Conservation (phyloP, 2,888 invertebrate genomes). For the Thyatira batis region DNA sequence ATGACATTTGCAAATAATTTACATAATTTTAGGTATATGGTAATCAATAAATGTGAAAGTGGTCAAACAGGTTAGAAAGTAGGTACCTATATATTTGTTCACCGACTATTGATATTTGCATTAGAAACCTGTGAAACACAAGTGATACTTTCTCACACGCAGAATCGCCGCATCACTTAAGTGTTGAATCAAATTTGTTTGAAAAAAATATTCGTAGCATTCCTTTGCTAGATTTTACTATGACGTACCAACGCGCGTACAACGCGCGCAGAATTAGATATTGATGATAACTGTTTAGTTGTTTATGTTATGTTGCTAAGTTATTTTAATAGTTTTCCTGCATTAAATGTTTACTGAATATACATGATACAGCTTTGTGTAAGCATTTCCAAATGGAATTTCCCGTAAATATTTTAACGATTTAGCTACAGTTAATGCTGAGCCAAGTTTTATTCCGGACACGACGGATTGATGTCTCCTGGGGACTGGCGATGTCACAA, state of each 20-base stretch:
- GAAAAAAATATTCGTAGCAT: no score
- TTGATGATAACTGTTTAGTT: no score
- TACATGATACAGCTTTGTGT: no score
- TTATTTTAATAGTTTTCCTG: no score
- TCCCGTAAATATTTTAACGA: conserved; percentile 1
- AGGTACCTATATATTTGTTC: conserved; percentile 48
- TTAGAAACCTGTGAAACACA: conserved; percentile 73
- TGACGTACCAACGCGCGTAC: no score
- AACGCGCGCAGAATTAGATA: no score
- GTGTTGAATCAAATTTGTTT: no score
- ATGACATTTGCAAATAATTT: not conserved
- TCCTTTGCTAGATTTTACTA: no score
- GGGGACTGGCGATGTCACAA: conserved; percentile 38
- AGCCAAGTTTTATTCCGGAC: conserved; percentile 41
- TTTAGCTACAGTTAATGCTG: conserved; percentile 41
- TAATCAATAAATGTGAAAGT: conserved; percentile 65
- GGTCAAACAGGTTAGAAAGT: conserved; percentile 70
- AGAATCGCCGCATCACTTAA: conserved; percentile 34
- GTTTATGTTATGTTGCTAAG: no score
- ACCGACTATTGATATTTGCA: conserved; percentile 71
- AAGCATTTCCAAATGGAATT: no score
- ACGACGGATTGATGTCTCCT: conserved; percentile 44
- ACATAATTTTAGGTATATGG: conserved; percentile 38
- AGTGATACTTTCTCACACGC: conserved; percentile 68
- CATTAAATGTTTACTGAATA: no score